These are phyloP conservation scores for Pilophorus perplexus DNA, from an alignment of 2,888 invertebrate genomes.

Conservation along the genomic window DNA sequence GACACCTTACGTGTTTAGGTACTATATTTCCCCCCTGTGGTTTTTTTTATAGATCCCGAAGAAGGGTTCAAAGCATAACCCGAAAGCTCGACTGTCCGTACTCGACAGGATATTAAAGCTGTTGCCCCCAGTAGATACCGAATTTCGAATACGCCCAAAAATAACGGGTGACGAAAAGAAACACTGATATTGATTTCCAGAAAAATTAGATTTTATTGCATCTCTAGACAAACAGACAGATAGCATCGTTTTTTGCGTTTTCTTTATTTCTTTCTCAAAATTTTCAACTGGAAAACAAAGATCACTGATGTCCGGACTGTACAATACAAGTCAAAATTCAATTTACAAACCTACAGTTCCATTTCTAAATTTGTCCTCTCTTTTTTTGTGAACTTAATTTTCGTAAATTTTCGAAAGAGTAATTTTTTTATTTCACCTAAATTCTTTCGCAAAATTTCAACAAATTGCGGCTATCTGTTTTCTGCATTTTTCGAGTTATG, in stretches of 20 bases:
- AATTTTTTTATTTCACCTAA: constrained; percentile 15
- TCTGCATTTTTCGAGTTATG: constrained; percentile 30
- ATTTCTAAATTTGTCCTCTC: constrained; percentile 30
- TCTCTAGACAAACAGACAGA: constrained; percentile 46
- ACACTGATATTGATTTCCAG: constrained; percentile 24
- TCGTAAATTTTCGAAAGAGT: constrained; percentile 20
- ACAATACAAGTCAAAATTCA: constrained; percentile 26
- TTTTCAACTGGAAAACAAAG: constrained; percentile 45
- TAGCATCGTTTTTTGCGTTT: constrained; percentile 35
- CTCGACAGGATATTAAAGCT: too few relatives aligned
- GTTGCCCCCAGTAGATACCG: too few relatives aligned
- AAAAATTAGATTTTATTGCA: constrained; percentile 47
- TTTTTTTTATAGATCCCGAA: too few relatives aligned
- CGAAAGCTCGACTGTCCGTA: too few relatives aligned
- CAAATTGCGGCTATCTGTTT: constrained; percentile 40
- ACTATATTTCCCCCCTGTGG: too few relatives aligned
- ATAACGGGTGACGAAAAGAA: neutral
- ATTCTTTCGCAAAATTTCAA: constrained; percentile 14
- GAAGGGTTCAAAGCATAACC: too few relatives aligned
- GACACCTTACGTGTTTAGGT: too few relatives aligned
- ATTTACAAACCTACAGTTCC: too few relatives aligned
- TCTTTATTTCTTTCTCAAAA: too few relatives aligned
- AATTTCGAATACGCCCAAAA: too few relatives aligned
- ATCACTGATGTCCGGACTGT: constrained; percentile 33
- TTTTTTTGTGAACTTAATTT: too few relatives aligned